Base-by-base conservation (phyloP, 2,113 vertebrate species). In the Colinus virginianus region DNA sequence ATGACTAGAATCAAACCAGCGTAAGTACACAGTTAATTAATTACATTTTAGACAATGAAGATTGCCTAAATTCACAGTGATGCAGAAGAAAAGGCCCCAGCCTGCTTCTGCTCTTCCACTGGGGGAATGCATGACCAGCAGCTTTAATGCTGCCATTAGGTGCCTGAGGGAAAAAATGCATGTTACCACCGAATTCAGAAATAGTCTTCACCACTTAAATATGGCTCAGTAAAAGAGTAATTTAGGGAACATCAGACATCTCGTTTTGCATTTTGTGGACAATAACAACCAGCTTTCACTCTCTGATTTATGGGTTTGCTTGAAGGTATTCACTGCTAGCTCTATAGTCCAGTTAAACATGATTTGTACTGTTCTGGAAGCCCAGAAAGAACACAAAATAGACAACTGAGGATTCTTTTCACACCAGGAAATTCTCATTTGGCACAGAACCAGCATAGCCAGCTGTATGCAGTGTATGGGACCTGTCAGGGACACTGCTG, bases 401-500 rank as follows among this genome's bases (percentile, higher is more conserved):
- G 91, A 88, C 94, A 95, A 93, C 48, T 78, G 93, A 94, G 89
- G 71, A 93, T 94, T 94, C 90, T 93, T 95, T 96, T 95, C 84
- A 91, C 91, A 86, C 87, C 80, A 92, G 85, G 42, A 94, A 94
- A 96, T 78, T 96, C 85, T 94, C 87, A 88, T 92, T 95, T 95
- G 95, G 95, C 93, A 95, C 22, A 61, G 72, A 40, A 95, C 84
- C 95, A 96, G 87, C 81, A 90, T 0, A 2, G 87, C 81, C 94
- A 96, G 95, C 94, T 96, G 96, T 96, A 94, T 21, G 4, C 72
- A 88, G 94, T 94, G 91, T 93, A 94, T 90, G 91, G 76, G 91
- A 94, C 85, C 69, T 95, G 91, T 92, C 95, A 94, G 91, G 34
- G 84, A 88, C 64, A 90, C 45, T 81, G 90, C 43, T 94, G 85